Percentiles rank a stretch among this genome's conserved stretches.
Evolutionary conservation across 2,888 invertebrate species (phyloP).

Genomic region (Brenthis hecate): DNA sequence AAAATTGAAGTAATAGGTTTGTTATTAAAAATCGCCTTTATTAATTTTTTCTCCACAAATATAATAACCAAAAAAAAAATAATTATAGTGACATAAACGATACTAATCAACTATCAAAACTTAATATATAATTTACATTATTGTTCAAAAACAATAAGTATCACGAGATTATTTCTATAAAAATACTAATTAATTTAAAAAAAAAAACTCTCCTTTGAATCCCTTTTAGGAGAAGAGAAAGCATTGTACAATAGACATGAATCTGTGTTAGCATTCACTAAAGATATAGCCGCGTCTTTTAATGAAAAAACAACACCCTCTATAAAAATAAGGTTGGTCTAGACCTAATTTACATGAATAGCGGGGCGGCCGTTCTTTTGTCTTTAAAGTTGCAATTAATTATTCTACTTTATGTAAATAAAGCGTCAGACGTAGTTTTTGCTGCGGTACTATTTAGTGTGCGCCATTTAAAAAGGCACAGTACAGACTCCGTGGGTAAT

Average conservation of each 20-base stretch:
- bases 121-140: no score
- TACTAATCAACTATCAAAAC: no score
- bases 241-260: slow-evolving; percentile 26
- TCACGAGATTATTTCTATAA: neutral
- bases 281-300: slow-evolving; percentile 23
- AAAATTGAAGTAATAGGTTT: no score
- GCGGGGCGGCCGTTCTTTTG: slow-evolving; percentile 68
- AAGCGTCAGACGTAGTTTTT: slow-evolving; percentile 52
- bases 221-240: slow-evolving; percentile 27
- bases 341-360: slow-evolving; percentile 76
- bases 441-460: slow-evolving; percentile 26
- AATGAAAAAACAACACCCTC: slow-evolving; percentile 28
- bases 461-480: slow-evolving; percentile 25
- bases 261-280: slow-evolving; percentile 34
- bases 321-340: slow-evolving; percentile 50
- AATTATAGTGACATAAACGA: no score
- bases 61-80: no score
- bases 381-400: slow-evolving; percentile 78
- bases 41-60: no score
- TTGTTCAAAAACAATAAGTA: no score
- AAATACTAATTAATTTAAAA: slow-evolving; percentile 12
- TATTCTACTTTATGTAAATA: slow-evolving; percentile 79
- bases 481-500: slow-evolving; percentile 14
- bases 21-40: no score
- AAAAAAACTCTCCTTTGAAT: slow-evolving; percentile 14